phyloP scores from a whole-genome alignment of 1,140 invertebrate species.

The Drosophila murphyi region DNA sequence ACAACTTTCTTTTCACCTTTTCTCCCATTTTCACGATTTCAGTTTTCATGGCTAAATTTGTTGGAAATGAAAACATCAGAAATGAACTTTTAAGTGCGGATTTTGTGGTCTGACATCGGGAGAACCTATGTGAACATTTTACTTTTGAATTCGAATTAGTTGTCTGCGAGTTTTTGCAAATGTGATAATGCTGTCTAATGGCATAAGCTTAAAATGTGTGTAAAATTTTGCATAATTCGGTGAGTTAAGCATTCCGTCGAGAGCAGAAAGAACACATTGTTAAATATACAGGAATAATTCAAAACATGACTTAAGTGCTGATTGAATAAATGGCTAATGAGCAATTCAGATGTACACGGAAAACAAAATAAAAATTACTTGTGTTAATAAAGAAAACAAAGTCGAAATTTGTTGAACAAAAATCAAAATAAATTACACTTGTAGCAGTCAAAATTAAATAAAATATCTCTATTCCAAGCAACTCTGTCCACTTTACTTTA shows the following conservation, averaged over 20 bases:
- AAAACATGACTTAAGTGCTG: neutral
- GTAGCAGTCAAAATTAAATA: too few species aligned
- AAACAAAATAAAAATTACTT: neutral
- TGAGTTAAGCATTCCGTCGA: conserved; percentile 8
- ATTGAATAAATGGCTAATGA: neutral
- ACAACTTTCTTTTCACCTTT: conserved; percentile 4
- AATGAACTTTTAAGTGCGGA: conserved; percentile 64
- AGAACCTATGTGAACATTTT: conserved; percentile 12
- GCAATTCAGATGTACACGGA: neutral
- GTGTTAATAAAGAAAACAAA: too few species aligned
- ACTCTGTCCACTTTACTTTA: too few species aligned
- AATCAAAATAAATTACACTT: too few species aligned
- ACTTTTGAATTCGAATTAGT: conserved; percentile 29
- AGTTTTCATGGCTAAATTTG: conserved; percentile 43
- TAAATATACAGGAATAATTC: neutral
- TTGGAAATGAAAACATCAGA: conserved; percentile 63
- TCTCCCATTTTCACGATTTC: neutral
- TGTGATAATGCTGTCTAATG: conserved; percentile 23
- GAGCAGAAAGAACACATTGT: conserved; percentile 1
- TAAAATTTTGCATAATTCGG: conserved; percentile 16
- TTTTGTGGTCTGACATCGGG: conserved; percentile 54
- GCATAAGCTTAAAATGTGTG: conserved; percentile 25
- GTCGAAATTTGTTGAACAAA: too few species aligned
- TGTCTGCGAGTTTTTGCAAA: conserved; percentile 41
- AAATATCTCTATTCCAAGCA: too few species aligned